Base-by-base conservation (phyloP, 2,113 vertebrate species). In the Melanerpes formicivorus region DNA sequence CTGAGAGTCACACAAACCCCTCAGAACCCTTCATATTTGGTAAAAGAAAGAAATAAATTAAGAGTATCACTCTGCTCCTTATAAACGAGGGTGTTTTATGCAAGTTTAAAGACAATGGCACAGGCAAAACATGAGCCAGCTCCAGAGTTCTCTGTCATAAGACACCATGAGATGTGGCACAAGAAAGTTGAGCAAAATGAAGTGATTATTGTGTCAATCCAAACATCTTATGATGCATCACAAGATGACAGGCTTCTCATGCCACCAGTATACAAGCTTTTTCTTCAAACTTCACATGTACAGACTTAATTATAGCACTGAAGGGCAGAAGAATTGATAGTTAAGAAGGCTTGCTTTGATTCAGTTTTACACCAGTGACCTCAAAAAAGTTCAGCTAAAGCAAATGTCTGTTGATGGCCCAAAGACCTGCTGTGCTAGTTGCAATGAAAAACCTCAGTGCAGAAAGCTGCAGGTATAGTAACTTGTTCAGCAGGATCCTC, bases 401-500 rank as follows among this genome's bases (percentile, higher is more conserved):
- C 1, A 12, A 60, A 58, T 62, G 26, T 29, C 78, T 87, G 23
- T 15, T 60, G 89, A 29, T 58, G 77, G 73, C 42, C 56, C 63
- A 14, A 19, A 74, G 87, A 95, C 80, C n/a, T 91, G 93, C 76
- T 79, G 48, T 75, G 85, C 80, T 62, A 19, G 84, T 71, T 86
- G 85, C 40, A 64, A 1, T 55, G 69, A 80, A 77, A 64, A 60
- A 42, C 30, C 59, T 59, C 19, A 3, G 72, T 48, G 62, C 62
- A 82, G 82, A 70, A 64, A 72, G 87, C 65, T 91, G 76, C 65
- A 48, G 64, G 82, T 46, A 66, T 1, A 11, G 80, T 37, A 89
- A 92, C 95, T 89, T 10, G 96, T 82, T 94, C 1, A 65, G 80
- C 95, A 92, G 84, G 96, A 91, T 96, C 89, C 75, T 94, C 69